Evolutionary conservation across 2,113 vertebrate species (phyloP).

Genomic region (Aphyosemion australe): DNA sequence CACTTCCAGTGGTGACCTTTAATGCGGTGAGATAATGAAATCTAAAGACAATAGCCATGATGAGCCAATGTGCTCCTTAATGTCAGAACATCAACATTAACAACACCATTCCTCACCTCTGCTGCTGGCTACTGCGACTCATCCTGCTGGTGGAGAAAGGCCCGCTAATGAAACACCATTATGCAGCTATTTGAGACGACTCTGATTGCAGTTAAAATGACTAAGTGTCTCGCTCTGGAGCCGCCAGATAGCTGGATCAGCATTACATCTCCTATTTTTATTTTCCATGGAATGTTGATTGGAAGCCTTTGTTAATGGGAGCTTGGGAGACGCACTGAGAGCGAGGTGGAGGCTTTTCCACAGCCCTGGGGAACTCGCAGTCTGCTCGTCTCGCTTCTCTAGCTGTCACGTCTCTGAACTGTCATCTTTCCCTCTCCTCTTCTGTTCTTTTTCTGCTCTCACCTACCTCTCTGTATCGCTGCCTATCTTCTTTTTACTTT

Average conservation of each 20-base stretch:
- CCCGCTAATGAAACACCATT: slow-evolving; percentile 74
- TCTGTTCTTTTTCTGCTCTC: slow-evolving; percentile 28
- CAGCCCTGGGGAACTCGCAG: slow-evolving; percentile 58
- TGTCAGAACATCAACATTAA: slow-evolving; percentile 75
- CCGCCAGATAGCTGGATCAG: slow-evolving; percentile 55
- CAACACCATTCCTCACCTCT: slow-evolving; percentile 72
- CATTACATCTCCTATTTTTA: slow-evolving; percentile 63
- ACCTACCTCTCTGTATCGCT: slow-evolving; percentile 34
- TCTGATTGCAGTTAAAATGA: slow-evolving; percentile 73
- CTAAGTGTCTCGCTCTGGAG: slow-evolving; percentile 53
- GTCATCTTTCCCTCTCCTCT: slow-evolving; percentile 51
- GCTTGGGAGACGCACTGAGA: slow-evolving; percentile 52
- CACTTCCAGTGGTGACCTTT: slow-evolving; percentile 75
- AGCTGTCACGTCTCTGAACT: slow-evolving; percentile 61
- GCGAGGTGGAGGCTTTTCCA: slow-evolving; percentile 56
- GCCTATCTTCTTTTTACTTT: not conserved
- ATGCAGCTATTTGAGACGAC: slow-evolving; percentile 66
- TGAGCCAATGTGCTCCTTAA: slow-evolving; percentile 73
- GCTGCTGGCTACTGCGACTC: slow-evolving; percentile 42
- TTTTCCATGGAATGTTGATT: slow-evolving; percentile 68
- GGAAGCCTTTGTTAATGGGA: slow-evolving; percentile 59
- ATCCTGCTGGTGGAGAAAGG: slow-evolving; percentile 45
- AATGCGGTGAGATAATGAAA: slow-evolving; percentile 75
- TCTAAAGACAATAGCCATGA: slow-evolving; percentile 78
- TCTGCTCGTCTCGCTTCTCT: slow-evolving; percentile 63